Percentiles rank a stretch among this genome's conserved stretches.
Evolutionary conservation across 2,113 vertebrate species (phyloP).

Genomic region (Erythrocercus mccallii): DNA sequence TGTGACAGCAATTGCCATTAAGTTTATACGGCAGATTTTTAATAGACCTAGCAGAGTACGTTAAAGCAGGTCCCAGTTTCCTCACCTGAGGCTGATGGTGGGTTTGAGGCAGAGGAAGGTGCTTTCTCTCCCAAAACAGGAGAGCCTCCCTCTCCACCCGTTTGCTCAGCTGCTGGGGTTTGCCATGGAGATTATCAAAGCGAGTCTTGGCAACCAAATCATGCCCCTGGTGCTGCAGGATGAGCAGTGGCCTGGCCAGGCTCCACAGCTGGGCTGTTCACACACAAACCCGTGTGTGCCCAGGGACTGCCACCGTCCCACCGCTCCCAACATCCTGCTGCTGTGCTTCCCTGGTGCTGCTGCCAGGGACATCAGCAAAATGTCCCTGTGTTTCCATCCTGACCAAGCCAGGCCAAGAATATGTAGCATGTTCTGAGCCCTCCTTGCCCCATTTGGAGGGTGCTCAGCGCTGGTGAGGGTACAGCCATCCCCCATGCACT

Average conservation of each 20-base stretch:
- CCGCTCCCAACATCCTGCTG: background rate
- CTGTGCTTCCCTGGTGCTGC: background rate
- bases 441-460: background rate
- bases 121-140: background rate
- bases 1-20: background rate
- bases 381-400: background rate
- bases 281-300: background rate
- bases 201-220: background rate
- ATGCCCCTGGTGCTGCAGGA: background rate
- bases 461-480: background rate
- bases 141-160: background rate
- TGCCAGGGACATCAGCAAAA: background rate
- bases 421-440: background rate
- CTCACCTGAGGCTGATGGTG: background rate
- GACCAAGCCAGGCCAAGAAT: background rate
- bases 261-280: background rate
- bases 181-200: background rate
- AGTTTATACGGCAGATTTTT: background rate
- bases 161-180: background rate
- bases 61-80: background rate
- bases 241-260: background rate
- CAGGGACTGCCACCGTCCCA: accelerated
- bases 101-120: background rate
- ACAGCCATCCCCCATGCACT: background rate
- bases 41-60: background rate